phyloP scores from a whole-genome alignment of 2,797 vertebrate genomes.

The Fundulus diaphanus region DNA sequence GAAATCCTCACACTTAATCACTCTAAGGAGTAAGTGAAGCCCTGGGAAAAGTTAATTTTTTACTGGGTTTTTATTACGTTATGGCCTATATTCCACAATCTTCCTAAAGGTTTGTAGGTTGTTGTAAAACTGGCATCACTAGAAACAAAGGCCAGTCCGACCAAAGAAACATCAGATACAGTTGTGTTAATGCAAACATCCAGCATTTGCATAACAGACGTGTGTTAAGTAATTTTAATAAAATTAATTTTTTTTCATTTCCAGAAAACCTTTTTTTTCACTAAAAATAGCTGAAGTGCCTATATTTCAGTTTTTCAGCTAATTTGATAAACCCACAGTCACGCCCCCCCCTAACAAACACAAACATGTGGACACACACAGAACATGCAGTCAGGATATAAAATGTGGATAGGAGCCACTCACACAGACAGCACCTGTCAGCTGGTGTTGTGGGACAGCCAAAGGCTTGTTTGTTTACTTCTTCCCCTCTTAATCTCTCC shows the following conservation, averaged over 20 bases:
- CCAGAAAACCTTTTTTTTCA: not conserved
- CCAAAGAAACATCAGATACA: not conserved
- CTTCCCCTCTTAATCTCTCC: slow-evolving; percentile 21
- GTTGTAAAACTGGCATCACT: not conserved
- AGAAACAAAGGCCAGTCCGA: not conserved
- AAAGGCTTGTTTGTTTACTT: slow-evolving; percentile 68
- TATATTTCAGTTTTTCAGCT: slow-evolving; percentile 15
- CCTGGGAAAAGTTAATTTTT: not conserved
- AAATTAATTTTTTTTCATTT: not conserved
- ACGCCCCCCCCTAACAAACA: slow-evolving; percentile 7
- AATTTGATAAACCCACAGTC: slow-evolving; percentile 33
- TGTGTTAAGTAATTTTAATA: not conserved
- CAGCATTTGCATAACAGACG: not conserved
- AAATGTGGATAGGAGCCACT: slow-evolving; percentile 66
- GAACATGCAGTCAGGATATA: slow-evolving; percentile 47
- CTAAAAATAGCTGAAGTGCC: not conserved
- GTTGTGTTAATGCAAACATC: not conserved
- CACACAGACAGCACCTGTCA: slow-evolving; percentile 78
- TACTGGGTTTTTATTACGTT: not conserved
- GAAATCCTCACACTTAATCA: not conserved
- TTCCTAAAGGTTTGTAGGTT: not conserved
- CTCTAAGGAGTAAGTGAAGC: not conserved
- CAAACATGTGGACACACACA: slow-evolving; percentile 26
- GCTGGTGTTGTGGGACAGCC: slow-evolving; percentile 76
- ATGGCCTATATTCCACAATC: not conserved